phyloP scores from a whole-genome alignment of 1,140 invertebrate species.

The Drepana arcuata region DNA sequence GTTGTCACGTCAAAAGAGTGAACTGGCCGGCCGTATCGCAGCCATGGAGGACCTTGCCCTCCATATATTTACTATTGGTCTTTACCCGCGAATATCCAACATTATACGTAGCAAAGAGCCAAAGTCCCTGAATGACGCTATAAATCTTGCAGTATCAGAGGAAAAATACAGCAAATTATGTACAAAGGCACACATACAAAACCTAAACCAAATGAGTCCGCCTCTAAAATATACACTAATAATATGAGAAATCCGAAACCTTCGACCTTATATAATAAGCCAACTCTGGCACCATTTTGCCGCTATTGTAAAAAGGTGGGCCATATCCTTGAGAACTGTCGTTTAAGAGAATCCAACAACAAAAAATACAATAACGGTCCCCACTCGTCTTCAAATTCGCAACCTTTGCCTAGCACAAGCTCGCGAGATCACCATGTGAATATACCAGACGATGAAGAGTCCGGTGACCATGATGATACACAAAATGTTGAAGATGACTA shows the following conservation, averaged over 20 bases:
- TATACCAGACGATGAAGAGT: background rate
- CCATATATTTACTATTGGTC: constrained; percentile 5
- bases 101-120: constrained; percentile 4
- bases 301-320: constrained; percentile 2
- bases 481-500: background rate
- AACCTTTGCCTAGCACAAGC: no score
- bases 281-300: no score
- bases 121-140: constrained; percentile 2
- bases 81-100: constrained; percentile 1
- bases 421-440: no score
- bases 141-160: constrained; percentile 6
- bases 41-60: constrained; percentile 8
- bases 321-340: constrained; percentile 1
- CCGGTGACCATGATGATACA: background rate
- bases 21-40: constrained; percentile 9
- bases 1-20: no score
- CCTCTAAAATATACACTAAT: no score
- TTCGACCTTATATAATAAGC: no score
- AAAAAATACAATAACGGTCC: no score
- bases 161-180: no score
- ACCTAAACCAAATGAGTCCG: no score
- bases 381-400: no score
- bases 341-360: constrained; percentile 3
- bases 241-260: no score
- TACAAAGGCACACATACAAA: no score